Evolutionary conservation across 2,113 vertebrate genomes (phyloP), one percentile per base, ranked within the genome.

Genomic region (Microcebus ravelobensis): DNA sequence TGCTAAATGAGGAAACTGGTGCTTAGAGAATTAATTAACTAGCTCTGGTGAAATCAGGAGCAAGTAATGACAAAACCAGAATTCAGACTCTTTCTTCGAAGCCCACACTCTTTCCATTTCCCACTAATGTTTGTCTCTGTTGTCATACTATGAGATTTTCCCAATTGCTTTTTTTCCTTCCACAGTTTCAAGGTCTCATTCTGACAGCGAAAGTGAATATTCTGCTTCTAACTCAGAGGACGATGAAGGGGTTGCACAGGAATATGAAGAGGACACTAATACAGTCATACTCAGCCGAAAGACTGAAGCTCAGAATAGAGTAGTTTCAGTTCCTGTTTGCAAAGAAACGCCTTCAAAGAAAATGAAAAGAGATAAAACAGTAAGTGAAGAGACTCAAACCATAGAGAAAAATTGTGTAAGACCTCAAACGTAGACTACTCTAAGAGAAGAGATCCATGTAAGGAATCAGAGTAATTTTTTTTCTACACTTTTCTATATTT

Each of bases 181-280:
- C 23, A 9, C 85, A 98, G 97, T 81, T 83, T n/a, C 96, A 39
- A 20, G 17, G 11, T 94, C 92, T 73, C 94, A 74, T 68, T 97
- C 91, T 91, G 96, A 98, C 80, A 98, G 96, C 92, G 98, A 98
- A 79, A 98, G 98, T 92, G 98, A 98, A 29, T 98, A 98, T 92
- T 98, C 98, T 52, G 76, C 95, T 95, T 98, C 98, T 36, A 92
- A 95, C 89, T 98, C 97, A 4, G 98, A 98, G 67, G 94, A 97
- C 27, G 98, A 96, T 67, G 95, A 96, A 52, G 91, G 48, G 3
- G 4, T 31, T n/a, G 9, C 77, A 65, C 93, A 90, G 48, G 96
- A 97, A 57, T 34, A 20, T 68, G 96, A 96, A 95, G 93, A 97
- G 17, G 81, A 95, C 76, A 74, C 48, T n/a, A 63, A 34, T 5